phyloP scores from a whole-genome alignment of 2,113 vertebrate genomes.

The Lucifuga dentata region DNA sequence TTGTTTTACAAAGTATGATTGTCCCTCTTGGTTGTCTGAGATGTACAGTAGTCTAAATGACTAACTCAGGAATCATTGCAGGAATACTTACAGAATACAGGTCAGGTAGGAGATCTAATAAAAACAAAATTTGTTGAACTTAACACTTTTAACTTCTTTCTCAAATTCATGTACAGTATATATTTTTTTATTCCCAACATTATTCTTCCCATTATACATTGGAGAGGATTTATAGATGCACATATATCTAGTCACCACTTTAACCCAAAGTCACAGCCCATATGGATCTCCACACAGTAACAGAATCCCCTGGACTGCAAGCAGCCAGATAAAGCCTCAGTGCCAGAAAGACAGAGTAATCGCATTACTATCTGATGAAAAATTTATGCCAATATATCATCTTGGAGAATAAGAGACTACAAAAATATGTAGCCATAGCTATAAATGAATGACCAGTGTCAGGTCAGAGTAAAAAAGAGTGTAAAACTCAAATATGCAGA shows the following conservation, averaged over 20 bases:
- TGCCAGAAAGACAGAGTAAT: conserved; percentile 85
- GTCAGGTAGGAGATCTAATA: conserved; percentile 15
- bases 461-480: conserved; percentile 69
- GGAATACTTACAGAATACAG: neutral
- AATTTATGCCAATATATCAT: conserved; percentile 87
- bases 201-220: conserved; percentile 60
- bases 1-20: conserved; percentile 37
- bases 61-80: neutral
- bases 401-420: conserved; percentile 82
- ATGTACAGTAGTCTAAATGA: conserved; percentile 26
- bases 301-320: conserved; percentile 80
- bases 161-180: conserved; percentile 38
- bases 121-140: conserved; percentile 37
- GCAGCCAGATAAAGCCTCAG: conserved; percentile 78
- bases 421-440: conserved; percentile 79
- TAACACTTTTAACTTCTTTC: conserved; percentile 33
- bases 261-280: conserved; percentile 69
- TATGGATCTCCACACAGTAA: conserved; percentile 81
- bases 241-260: conserved; percentile 72
- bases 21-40: conserved; percentile 15
- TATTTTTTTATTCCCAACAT: conserved; percentile 21
- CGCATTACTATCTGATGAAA: conserved; percentile 87
- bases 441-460: conserved; percentile 85
- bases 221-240: conserved; percentile 75
- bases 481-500: conserved; percentile 73